Base-by-base conservation (phyloP, 2,797 vertebrate species). In the Adelosebastes latens region DNA sequence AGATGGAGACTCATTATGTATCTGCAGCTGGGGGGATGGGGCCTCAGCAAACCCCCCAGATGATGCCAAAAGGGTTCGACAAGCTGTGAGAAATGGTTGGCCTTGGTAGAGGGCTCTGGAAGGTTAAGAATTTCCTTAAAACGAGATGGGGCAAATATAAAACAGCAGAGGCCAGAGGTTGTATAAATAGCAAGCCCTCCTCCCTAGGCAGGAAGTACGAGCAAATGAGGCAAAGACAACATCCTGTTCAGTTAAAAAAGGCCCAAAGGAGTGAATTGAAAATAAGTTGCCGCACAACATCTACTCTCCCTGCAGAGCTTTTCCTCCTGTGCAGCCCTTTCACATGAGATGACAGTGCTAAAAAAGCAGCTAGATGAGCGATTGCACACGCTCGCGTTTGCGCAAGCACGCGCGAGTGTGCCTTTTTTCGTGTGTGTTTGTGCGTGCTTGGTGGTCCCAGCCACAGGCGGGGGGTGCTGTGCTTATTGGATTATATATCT, bases 401-500 rank as follows among this genome's bases (percentile, higher is more conserved):
- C 24, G 11, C 22, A 70, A 80, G 39, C 52, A 31, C 46, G 18
- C 71, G 52, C 6, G 6, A 9, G 25, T 14, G 46, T 46, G 42
- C 34, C 42, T 42, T n/a, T 65, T 56, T 67, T 9, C 1, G 31
- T 63, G 39, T 24, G 64, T 16, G 64, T 65, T 6, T 25, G n/a
- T 62, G 68, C 3, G 36, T 13, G 73, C 14, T 0, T 27, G 24
- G 46, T 4, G 56, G 53, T 64, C 64, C 61, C 68, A 75, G 74
- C 82, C 74, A 89, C 46, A 16, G 82, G 81, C 75, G 68, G 24
- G 10, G 77, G 27, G 25, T 32, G 85, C 79, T 78, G 70, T 11
- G 62, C 72, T 92, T 88, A 89, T 86, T 84, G 84, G 88, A 90
- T 88, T 87, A 84, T 79, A 81, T 61, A 82, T 86, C 77, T 81